Percentiles rank a stretch among this genome's conserved stretches.
These are phyloP conservation scores for Ennomos quercinarius DNA, from an alignment of 2,888 invertebrate species.

Conservation along the genomic window DNA sequence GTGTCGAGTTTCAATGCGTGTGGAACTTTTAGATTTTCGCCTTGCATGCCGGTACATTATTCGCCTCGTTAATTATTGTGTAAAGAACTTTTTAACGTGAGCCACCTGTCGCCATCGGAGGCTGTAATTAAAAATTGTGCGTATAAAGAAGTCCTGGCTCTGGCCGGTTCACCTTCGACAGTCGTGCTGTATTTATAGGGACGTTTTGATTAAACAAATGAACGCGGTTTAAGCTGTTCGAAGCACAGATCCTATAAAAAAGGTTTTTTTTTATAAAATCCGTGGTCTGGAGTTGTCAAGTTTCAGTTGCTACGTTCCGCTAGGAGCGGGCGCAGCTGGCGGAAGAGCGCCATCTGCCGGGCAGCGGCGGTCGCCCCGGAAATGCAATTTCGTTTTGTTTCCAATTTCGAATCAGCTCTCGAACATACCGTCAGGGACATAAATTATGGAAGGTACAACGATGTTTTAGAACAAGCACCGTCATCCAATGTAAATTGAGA, in stretches of 20 bases:
- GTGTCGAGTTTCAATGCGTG: slow-evolving; percentile 80
- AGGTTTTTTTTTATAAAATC: too few relatives aligned
- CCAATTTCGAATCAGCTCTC: slow-evolving; percentile 59
- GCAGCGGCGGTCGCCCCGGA: slow-evolving; percentile 64
- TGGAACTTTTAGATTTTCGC: slow-evolving; percentile 81
- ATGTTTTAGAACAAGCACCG: not conserved
- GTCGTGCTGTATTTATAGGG: slow-evolving; percentile 48
- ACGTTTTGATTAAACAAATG: slow-evolving; percentile 37
- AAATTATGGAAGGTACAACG: not conserved
- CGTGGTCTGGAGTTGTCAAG: too few relatives aligned
- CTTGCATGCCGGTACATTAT: slow-evolving; percentile 83
- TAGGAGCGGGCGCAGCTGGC: slow-evolving; percentile 73
- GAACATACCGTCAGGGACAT: slow-evolving; percentile 39
- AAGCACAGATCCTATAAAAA: not conserved
- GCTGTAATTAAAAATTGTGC: slow-evolving; percentile 76
- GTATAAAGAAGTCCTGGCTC: slow-evolving; percentile 61
- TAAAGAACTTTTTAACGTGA: slow-evolving; percentile 70
- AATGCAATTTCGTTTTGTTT: slow-evolving; percentile 78
- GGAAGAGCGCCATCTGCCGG: slow-evolving; percentile 82
- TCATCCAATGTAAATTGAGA: slow-evolving; percentile 8
- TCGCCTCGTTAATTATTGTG: slow-evolving; percentile 83
- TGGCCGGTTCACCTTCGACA: slow-evolving; percentile 67
- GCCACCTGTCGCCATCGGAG: slow-evolving; percentile 81
- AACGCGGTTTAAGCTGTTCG: slow-evolving; percentile 34
- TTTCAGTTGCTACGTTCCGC: slow-evolving; percentile 26